These are phyloP conservation scores for Corydoras sp. DNA, from an alignment of 2,113 vertebrate species.

Conservation along the genomic window DNA sequence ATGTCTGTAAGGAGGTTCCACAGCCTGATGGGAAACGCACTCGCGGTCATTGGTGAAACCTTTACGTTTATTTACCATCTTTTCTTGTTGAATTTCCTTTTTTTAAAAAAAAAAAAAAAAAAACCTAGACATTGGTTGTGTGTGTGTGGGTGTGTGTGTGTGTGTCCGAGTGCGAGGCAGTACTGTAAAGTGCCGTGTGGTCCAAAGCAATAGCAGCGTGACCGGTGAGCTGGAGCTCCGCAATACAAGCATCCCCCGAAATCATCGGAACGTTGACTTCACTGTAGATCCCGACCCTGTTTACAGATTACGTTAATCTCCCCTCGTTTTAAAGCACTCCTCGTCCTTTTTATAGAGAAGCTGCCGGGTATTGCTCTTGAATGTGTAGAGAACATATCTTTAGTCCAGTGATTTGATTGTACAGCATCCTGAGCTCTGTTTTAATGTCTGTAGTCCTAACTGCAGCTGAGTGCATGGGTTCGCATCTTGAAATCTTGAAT, in stretches of 20 bases:
- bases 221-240: conserved; percentile 24
- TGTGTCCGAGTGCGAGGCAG: conserved; percentile 8
- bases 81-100: neutral
- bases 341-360: no score
- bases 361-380: no score
- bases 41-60: neutral
- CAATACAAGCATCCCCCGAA: conserved; percentile 18
- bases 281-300: conserved; percentile 6
- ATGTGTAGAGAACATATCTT: no score
- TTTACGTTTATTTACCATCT: neutral
- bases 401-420: neutral
- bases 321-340: neutral
- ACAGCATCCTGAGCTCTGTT: neutral
- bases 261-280: conserved; percentile 27
- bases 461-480: neutral
- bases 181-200: conserved; percentile 33
- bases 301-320: neutral
- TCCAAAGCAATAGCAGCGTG: conserved; percentile 41
- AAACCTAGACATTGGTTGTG: conserved; percentile 21
- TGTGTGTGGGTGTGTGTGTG: neutral
- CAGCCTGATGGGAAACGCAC: conserved; percentile 23
- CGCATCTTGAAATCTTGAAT: no score
- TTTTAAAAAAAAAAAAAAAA: no score
- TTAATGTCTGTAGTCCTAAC: neutral
- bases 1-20: neutral